Base-by-base conservation (phyloP, 2,888 invertebrate species). In the Cryptus viduatorius region DNA sequence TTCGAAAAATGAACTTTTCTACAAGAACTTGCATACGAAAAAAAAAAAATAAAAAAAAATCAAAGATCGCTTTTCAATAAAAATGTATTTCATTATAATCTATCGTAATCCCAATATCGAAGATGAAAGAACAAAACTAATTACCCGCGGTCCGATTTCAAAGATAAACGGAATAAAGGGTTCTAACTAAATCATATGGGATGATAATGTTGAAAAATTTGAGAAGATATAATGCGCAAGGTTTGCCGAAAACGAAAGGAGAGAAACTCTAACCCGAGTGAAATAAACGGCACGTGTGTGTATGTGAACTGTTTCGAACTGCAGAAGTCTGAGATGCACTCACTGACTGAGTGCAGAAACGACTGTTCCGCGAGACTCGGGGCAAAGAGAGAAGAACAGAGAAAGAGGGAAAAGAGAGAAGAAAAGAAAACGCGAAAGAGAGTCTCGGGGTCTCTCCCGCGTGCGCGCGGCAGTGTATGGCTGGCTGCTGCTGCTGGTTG, bases 211-310 rank as follows among this genome's bases (percentile, higher is more conserved):
- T 50, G 14, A 64, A 79, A 79, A 79, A 79, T 65, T 65, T 71
- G 64, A 19, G 16, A 42, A 31, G 37, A 53, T 46, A 77, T 77
- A 68, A 44, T 31, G 29, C n/a, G 12, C 19, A 37, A 8, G 61
- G 64, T 50, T 53, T 46, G 79, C 48, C 65, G 83, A 76, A 83
- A 83, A 79, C 79, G 75, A 76, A 83, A 79, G 67, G 69, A 79
- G 83, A 83, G 53, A 53, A 50, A 76, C 76, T 75, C 76, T 64
- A 75, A 75, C 68, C 61, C 86, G 87, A 83, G 85, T 86, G 84
- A 84, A 16, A 72, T 65, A 61, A 53, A 50, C 61, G 16, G 69
- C 37, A 75, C 50, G 44, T 68, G 44, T 16, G 50, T 24, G 29
- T 48, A 4, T 14, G 31, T 61, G 61, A 61, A 61, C 61, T 61